Evolutionary conservation across 1,140 invertebrate genomes (phyloP).

Genomic region (Cotesia glomerata): DNA sequence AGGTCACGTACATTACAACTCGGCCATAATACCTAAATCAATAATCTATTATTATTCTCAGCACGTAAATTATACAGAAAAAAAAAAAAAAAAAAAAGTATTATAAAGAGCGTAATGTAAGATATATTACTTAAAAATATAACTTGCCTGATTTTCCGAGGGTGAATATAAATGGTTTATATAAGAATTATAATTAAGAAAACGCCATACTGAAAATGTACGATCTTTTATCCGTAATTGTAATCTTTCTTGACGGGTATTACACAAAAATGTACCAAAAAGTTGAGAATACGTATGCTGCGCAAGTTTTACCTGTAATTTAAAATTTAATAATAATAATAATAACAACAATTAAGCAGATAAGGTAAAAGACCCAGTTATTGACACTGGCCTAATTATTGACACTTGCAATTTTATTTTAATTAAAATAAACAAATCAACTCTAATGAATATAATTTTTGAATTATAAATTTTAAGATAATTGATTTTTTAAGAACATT

Average conservation of each 20-base stretch:
- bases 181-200: conserved; percentile 79
- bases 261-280: conserved; percentile 97
- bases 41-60: not conserved
- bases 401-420: too few species aligned
- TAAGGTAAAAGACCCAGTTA: too few species aligned
- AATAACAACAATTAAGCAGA: too few species aligned
- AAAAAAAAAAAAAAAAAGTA: conserved; percentile 7
- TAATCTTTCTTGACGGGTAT: conserved; percentile 79
- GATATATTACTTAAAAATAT: conserved; percentile 3
- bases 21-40: conserved; percentile 80
- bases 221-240: conserved; percentile 71
- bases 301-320: conserved; percentile 85
- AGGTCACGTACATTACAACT: conserved; percentile 83
- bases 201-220: conserved; percentile 88
- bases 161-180: conserved; percentile 84
- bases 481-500: too few species aligned
- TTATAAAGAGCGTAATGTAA: not conserved
- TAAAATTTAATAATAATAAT: conserved; percentile 24
- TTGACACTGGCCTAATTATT: too few species aligned
- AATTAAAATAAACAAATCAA: too few species aligned
- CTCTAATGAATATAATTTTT: too few species aligned
- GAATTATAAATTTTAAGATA: too few species aligned
- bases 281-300: conserved; percentile 95
- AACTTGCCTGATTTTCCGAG: conserved; percentile 59
- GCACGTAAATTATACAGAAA: not conserved